Base-by-base conservation (phyloP, 1,140 invertebrate genomes). In the Eulimnadia texana region DNA sequence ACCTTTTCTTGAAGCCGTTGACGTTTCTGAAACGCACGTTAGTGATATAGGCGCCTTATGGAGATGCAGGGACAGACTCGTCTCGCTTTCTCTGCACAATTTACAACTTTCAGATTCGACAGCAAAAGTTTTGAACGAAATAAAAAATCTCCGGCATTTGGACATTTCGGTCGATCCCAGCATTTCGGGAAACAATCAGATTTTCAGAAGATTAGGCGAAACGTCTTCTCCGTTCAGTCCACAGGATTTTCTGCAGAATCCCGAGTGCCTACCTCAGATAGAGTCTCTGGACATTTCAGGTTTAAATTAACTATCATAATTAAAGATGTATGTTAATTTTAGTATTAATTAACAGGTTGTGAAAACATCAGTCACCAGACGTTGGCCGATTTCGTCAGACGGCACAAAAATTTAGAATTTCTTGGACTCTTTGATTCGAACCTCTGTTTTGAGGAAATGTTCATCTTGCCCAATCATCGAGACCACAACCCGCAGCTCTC, bases 221-320 rank as follows among this genome's bases (percentile, higher is more conserved):
- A 72, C 76, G 64, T 72, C 77, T 60, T 67, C 69, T 25, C 70
- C 65, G 70, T 69, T 73, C 68, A 68, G 74, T 75, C 71, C 77
- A 73, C 64, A 72, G 73, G 63, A 77, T 72, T 68, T 78, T 71
- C 66, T 76, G 72, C 73, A 77, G 63, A 68, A 75, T 57, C 70
- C 70, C 24, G 62, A 74, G 52, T 76, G 74, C 66, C 74, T 86
- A 68, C 82, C 81, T 24, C 70, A 82, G 67, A 70, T 88, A 50
- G 70, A 72, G 22, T 82, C 78, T 42, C 69, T 88, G 58, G 85
- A 88, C 72, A 79, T 88, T 65, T 86, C 84, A 47, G 84, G 85
- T 42, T 42, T 42, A 9, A 9, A 9, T 42, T 9, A 42, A 42
- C 6, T 42, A 9, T 42, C 33, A 42, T 9, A 6, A 42, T 42